Evolutionary conservation across 2,888 invertebrate genomes (phyloP), one percentile per base, ranked within the genome.

Genomic region (Oxystoma pomonae): DNA sequence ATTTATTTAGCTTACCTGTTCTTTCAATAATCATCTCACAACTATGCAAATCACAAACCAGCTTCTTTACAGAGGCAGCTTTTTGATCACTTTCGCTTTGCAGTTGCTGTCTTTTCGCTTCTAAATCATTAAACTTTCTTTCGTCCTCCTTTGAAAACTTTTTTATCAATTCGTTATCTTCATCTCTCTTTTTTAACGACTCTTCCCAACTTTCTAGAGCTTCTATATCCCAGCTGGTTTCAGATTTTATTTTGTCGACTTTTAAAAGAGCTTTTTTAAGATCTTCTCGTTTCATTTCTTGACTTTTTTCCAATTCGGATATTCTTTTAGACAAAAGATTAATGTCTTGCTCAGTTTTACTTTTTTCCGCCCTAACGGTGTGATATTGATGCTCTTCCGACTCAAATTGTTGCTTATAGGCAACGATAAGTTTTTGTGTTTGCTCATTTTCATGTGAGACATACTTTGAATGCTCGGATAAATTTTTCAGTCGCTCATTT

Each of bases 181-280:
- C 86, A 53, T 89, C 86, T 50, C 86, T 86, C 63, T 87, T 84
- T 68, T 86, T 85, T 63, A 92, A 82, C 0, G 88, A 86, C 55
- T 90, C 87, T 20, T 89, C 86, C 90, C 90, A 91, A 59, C 89
- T 88, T 56, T 85, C 81, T 60, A 92, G 75, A 0, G 88, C 88
- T 17, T 85, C 86, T 20, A 85, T 82, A 68, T 90, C 90, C 76
- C 90, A 88, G 63, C 87, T 85, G 1, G 91, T 87, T 68, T 86
- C 86, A 20, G 82, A 81, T 71, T 90, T 90, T 12, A 88, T 75
- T 9, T 80, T 77, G 66, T 89, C 87, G 35, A 92, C 84, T 76
- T 85, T 87, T 9, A 50, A 3, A 20, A 85, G 79, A 1, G 85
- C 77, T 52, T 82, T 84, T 0, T 80, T 78, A 35, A 90, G 82